These are phyloP conservation scores for Lonchura striata DNA, from an alignment of 2,113 vertebrate genomes.

Conservation along the genomic window DNA sequence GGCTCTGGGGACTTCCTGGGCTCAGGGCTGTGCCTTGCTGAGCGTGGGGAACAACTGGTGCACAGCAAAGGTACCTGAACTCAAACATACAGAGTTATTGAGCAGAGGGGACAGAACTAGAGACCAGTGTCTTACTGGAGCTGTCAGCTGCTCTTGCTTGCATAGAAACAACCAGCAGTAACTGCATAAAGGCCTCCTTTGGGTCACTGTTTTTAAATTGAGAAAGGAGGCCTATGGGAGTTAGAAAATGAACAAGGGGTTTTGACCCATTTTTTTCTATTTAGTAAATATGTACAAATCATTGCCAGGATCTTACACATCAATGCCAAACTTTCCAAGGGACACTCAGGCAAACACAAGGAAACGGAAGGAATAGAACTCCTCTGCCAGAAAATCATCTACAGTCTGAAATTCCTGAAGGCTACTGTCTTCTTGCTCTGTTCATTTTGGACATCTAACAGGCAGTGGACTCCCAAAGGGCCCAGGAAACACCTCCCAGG, in stretches of 20 bases:
- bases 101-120: neutral
- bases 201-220: neutral
- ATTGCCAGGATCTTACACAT: neutral
- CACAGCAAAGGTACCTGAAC: neutral
- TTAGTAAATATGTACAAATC: neutral
- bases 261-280: fast-evolving
- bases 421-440: neutral
- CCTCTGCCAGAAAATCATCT: neutral
- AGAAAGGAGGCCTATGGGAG: neutral
- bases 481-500: neutral
- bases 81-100: neutral
- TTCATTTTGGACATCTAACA: neutral
- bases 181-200: neutral
- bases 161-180: neutral
- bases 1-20: neutral
- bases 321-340: neutral
- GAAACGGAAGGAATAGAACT: neutral
- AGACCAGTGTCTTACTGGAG: neutral
- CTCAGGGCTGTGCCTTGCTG: neutral
- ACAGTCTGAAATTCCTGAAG: neutral
- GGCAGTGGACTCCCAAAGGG: neutral
- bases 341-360: neutral
- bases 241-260: neutral
- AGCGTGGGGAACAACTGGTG: neutral
- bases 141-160: neutral